Evolutionary conservation across 30 jellyfish, hydroid and myxozoan genomes (phyloP), one percentile per base, ranked within the genome.

Genomic region (Turritopsis dohrnii): DNA sequence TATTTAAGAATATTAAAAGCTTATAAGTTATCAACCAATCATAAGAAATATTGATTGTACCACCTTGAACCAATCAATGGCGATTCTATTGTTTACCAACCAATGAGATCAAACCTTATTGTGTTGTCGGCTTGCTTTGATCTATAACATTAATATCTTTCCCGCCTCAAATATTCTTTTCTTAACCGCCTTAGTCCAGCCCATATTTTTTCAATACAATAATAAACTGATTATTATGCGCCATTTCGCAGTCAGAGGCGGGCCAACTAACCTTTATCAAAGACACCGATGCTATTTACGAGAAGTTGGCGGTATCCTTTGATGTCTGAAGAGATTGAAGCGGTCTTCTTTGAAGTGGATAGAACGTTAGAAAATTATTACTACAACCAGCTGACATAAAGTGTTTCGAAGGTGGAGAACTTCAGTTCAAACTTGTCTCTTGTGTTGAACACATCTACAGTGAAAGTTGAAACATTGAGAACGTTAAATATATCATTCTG

Each of bases 141-240:
- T 94, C 96, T 89, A 54, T 74, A 84, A 89, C 92, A 95, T 95
- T 94, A 94, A 94, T 94, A 89, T 88, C 96, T 94, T 94, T 94
- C 96, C 99, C 99, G 96, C 99, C 99, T 86, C 76, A 88, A 84
- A 88, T 86, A 88, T 88, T 94, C 96, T 85, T 81, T 85, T 85
- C 96, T 79, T 88, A 86, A 94, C 99, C 99, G 99, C 99, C 99
- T 95, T 79, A 86, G 95, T 88, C 99, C 99, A 96, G 90, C 99
- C 99, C 96, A 88, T 88, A 82, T 94, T 90, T 84, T 84, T 87
- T 82, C 79, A 54, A 88, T 82, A 96, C 95, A 96, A 86, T 83
- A 81, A 95, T 89, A 84, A 85, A 83, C 96, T 95, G 95, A 94
- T 88, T 89, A 89, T 76, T 90, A 95, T 95, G 99, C 99, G 99